A percentile compares a stretch with the other conserved stretches of the same genome.
Evolutionary conservation across 2,888 invertebrate species (phyloP).

Genomic region (Nasonovia ribisnigri): DNA sequence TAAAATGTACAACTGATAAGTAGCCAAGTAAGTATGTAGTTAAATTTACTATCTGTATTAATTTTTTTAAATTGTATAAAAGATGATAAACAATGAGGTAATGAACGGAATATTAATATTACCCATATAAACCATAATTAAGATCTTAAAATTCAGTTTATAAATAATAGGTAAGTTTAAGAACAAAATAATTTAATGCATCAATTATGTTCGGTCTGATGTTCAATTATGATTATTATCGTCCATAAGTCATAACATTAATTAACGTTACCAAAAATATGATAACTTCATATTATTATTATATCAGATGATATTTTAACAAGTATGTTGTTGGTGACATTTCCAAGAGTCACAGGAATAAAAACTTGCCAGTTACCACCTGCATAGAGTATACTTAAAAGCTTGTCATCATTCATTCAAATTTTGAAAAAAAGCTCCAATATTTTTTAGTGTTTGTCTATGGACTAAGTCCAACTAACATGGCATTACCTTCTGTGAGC

Average conservation of each 20-base stretch:
- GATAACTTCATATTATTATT: background rate
- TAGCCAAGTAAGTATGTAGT: background rate
- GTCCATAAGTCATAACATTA: background rate
- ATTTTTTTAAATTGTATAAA: background rate
- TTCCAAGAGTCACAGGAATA: background rate
- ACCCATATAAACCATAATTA: background rate
- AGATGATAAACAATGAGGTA: background rate
- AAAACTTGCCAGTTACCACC: background rate
- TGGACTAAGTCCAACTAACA: conserved; percentile 39
- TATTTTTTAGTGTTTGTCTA: background rate
- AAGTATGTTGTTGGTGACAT: background rate
- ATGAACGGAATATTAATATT: background rate
- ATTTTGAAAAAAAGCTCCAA: background rate
- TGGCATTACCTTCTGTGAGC: background rate
- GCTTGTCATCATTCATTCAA: background rate
- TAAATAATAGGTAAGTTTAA: background rate
- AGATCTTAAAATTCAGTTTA: background rate
- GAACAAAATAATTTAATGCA: background rate
- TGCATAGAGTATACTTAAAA: background rate
- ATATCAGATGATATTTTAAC: background rate
- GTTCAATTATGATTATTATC: background rate
- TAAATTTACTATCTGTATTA: background rate
- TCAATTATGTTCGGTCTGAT: background rate
- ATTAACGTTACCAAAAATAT: background rate
- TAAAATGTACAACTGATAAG: background rate